Evolutionary conservation across 2,888 invertebrate species (phyloP), one percentile per base, ranked within the genome.

Genomic region (Ecliptopera silaceata): DNA sequence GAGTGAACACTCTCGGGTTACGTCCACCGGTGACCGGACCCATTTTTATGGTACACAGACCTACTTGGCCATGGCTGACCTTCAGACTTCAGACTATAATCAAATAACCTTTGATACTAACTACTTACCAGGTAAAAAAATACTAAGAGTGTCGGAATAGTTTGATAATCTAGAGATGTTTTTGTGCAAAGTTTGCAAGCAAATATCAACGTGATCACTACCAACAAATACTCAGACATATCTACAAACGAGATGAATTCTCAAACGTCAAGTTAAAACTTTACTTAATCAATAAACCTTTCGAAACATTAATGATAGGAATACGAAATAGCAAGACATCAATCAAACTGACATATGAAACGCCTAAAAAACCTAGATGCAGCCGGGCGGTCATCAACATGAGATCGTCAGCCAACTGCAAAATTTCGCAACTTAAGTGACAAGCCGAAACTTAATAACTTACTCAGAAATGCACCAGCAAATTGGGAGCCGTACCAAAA

Each of bases 371-470:
- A 64, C 59, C 68, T 76, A 72, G 69, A 60, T 67, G 26, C 67
- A 68, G 62, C 68, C 64, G 53, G 54, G 53, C 61, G 63, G 50
- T 67, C 70, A 72, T 68, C 72, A 69, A 69, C 69, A 66, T 65
- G 63, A 69, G 71, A 74, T 69, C 50, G 45, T 74, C 83, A 75
- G 76, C 73, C 72, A 72, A 79, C 85, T 82, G 87, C 85, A 80
- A 87, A 88, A 88, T 88, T 90, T 90, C 82, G 87, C 88, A 86
- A 88, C 77, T 75, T 68, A 84, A 87, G 88, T 88, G 89, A 90
- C 89, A 90, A 84, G 88, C 79, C 86, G 88, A 88, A 90, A 91
- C 87, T 88, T 90, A 90, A 91, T 90, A 90, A 89, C 90, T 90
- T 89, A 90, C 89, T 90, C 87, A 85, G 85, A 90, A 90, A 89